These are phyloP conservation scores for Marcusenius ussheri DNA, from an alignment of 2,113 vertebrate genomes.

Conservation along the genomic window DNA sequence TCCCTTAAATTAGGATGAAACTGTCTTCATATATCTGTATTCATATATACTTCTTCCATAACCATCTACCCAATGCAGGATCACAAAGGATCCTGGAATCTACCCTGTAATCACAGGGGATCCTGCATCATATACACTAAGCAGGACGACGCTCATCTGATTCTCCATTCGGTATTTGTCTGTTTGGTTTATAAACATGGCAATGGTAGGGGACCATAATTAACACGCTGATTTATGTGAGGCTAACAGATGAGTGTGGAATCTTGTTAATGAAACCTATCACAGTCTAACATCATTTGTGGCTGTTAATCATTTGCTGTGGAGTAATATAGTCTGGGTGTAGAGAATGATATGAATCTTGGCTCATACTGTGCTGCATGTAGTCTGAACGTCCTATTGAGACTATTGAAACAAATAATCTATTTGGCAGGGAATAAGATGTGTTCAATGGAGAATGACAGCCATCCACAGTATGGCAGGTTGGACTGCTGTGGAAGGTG, in stretches of 20 bases:
- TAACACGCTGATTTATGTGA: neutral
- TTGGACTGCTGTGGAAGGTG: neutral
- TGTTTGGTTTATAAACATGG: neutral
- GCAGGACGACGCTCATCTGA: neutral
- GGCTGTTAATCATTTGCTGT: neutral
- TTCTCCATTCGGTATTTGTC: neutral
- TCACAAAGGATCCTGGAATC: neutral
- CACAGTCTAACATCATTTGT: neutral
- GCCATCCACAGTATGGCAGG: neutral
- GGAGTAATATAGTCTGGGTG: neutral
- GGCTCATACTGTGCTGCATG: neutral
- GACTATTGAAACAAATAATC: neutral
- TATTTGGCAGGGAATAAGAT: neutral
- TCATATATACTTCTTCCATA: neutral
- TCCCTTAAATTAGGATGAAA: neutral
- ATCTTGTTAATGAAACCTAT: neutral
- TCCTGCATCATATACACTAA: neutral
- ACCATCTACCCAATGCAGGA: neutral
- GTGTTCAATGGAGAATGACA: neutral
- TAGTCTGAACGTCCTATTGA: neutral
- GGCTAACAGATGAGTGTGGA: neutral
- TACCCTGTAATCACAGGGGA: neutral
- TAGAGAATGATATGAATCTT: neutral
- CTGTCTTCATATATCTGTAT: neutral
- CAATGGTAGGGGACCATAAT: neutral